Evolutionary conservation across 2,113 vertebrate genomes (phyloP).

Genomic region (Etheostoma spectabile): DNA sequence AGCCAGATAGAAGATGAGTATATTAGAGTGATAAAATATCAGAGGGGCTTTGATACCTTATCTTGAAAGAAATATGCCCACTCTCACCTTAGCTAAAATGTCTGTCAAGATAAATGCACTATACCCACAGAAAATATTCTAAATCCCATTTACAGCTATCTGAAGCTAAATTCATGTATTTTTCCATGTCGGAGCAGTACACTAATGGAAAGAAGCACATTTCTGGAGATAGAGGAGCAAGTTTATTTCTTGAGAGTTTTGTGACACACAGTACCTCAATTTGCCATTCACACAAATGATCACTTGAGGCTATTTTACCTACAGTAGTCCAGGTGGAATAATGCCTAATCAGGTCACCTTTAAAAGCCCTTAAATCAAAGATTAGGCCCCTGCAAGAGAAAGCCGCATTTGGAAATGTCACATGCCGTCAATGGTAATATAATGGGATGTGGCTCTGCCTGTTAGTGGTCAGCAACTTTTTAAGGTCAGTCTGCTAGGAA

Average conservation of each 20-base stretch:
- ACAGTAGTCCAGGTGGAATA: constrained; percentile 44
- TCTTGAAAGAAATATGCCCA: constrained; percentile 40
- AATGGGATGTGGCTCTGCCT: constrained; percentile 51
- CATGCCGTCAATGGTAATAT: constrained; percentile 32
- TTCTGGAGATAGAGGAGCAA: constrained; percentile 28
- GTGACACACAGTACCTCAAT: constrained; percentile 43
- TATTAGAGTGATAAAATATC: constrained; percentile 47
- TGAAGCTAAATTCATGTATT: constrained; percentile 32
- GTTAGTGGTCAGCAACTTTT: constrained; percentile 57
- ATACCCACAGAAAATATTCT: constrained; percentile 24
- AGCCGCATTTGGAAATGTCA: constrained; percentile 54
- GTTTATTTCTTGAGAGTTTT: constrained; percentile 2
- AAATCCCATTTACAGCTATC: constrained; percentile 44
- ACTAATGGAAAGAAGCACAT: constrained; percentile 17
- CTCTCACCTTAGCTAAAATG: constrained; percentile 51
- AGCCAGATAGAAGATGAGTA: constrained; percentile 29
- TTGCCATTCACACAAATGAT: constrained; percentile 43
- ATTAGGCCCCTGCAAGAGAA: constrained; percentile 32
- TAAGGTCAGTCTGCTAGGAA: constrained; percentile 48
- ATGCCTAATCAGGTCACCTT: constrained; percentile 69
- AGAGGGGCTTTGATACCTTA: constrained; percentile 41
- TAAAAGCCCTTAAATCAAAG: constrained; percentile 65
- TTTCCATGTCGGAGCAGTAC: background rate
- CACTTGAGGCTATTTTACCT: constrained; percentile 31
- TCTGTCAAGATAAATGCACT: constrained; percentile 45